Evolutionary conservation across 1,140 invertebrate genomes (phyloP).

Genomic region (Hyposmocoma kahamanoa): DNA sequence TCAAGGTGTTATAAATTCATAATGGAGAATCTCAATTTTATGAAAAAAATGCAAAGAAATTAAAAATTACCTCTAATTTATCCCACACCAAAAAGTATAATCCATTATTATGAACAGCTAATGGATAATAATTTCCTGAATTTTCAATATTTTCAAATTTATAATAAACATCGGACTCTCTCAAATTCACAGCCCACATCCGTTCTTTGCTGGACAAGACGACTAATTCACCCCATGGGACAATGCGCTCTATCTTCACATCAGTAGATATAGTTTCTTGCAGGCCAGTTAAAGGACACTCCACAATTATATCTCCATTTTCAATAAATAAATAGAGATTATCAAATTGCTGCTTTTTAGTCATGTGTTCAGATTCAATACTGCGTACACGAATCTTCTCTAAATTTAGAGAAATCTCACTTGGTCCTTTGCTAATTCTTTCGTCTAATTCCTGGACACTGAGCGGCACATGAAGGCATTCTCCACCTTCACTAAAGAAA

Average conservation of each 20-base stretch:
- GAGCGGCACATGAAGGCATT: conserved; percentile 29
- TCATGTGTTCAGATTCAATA: conserved; percentile 8
- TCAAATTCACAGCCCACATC: conserved; percentile 47
- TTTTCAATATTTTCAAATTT: conserved; percentile 29
- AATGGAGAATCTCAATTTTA: too few species aligned
- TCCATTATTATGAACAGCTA: conserved; percentile 28
- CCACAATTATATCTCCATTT: conserved; percentile 26
- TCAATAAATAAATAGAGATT: conserved; percentile 28
- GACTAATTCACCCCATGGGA: conserved; percentile 34
- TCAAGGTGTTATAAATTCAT: not conserved
- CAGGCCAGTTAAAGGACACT: conserved; percentile 42
- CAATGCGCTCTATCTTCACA: conserved; percentile 22
- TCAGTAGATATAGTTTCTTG: conserved; percentile 23
- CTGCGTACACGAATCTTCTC: conserved; percentile 27
- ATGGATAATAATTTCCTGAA: conserved; percentile 35
- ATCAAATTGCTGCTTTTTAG: conserved; percentile 14
- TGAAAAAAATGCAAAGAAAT: too few species aligned
- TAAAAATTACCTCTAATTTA: conserved; percentile 34
- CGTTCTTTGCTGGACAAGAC: conserved; percentile 32
- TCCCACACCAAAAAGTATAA: conserved; percentile 50
- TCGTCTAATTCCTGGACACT: conserved; percentile 24
- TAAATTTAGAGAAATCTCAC: conserved; percentile 25
- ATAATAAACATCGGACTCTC: conserved; percentile 29
- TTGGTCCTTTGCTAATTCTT: conserved; percentile 22
- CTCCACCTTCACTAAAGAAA: conserved; percentile 50